Evolutionary conservation across 1,140 invertebrate species (phyloP), one percentile per base, ranked within the genome.

Genomic region (Grapholita molesta): DNA sequence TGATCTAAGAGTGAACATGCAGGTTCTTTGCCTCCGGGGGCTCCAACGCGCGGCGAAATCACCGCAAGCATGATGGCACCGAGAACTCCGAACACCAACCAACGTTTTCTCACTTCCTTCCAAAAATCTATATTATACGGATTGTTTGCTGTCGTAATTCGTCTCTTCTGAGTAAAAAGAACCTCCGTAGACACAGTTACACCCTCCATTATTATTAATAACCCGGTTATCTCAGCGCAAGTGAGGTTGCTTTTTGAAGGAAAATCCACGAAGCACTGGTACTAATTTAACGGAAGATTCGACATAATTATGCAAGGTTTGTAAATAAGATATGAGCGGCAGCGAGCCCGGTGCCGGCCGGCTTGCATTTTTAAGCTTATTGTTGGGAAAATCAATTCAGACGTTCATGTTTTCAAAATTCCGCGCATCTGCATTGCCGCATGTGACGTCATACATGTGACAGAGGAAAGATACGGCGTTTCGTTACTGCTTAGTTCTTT

Each of bases 21-120:
- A 77, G 53, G 74, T 88, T n/a, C n/a, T n/a, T 89, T 90, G 86
- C 88, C 88, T 90, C 88, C 88, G 48, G 75, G 74, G 66, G 84
- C 85, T 52, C 88, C 88, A 12, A 84, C 53, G 6, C 71, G 76
- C 8, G 88, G 85, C 52, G 78, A 72, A 24, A 88, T 18, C 6
- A 88, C 85, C 3, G 88, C 86, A 7, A 80, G 53, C 0, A 78
- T 72, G 30, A 86, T 76, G 0, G 80, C 72, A 0, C 68, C 35
- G 7, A 89, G 70, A 0, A 88, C 82, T 11, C 85, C 88, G 2
- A 79, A 67, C 11, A 87, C 75, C 70, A 86, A 74, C 88, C 85
- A 90, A 18, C 83, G 72, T 75, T 79, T 83, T 57, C 76, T 79
- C 30, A 83, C 33, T 77, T 86, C 86, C 28, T 74, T 64, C 79